Conservation (phyloP, 2,113 vertebrate species). For the Poecile atricapillus region DNA sequence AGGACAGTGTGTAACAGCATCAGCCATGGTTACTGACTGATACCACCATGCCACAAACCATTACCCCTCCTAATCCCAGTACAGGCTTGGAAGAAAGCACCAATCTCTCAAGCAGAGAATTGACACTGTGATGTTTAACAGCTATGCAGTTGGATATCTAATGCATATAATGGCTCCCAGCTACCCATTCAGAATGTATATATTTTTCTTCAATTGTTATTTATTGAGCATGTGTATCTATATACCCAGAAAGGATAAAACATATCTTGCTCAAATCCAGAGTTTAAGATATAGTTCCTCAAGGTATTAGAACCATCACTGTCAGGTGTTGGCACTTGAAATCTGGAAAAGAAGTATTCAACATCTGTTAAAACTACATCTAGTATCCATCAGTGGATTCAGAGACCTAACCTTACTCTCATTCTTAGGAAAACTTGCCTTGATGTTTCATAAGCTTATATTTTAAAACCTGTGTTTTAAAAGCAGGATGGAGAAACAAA, state of each 20-base stretch:
- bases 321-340: not conserved
- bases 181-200: not conserved
- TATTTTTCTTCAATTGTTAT: not conserved
- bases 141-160: not conserved
- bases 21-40: not conserved
- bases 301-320: not conserved
- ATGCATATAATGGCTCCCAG: not conserved
- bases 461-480: not conserved
- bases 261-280: not conserved
- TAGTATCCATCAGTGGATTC: not conserved
- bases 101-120: not conserved
- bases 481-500: not conserved
- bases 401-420: not conserved
- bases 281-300: not conserved
- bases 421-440: not conserved
- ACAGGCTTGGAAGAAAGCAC: not conserved
- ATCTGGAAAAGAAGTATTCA: not conserved
- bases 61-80: not conserved
- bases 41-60: not conserved
- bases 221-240: not conserved
- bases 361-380: not conserved
- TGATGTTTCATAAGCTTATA: not conserved
- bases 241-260: not conserved
- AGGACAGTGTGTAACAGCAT: not conserved
- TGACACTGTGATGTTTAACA: not conserved